Conservation (phyloP, 2,113 vertebrate genomes). For the Colossoma macropomum region DNA sequence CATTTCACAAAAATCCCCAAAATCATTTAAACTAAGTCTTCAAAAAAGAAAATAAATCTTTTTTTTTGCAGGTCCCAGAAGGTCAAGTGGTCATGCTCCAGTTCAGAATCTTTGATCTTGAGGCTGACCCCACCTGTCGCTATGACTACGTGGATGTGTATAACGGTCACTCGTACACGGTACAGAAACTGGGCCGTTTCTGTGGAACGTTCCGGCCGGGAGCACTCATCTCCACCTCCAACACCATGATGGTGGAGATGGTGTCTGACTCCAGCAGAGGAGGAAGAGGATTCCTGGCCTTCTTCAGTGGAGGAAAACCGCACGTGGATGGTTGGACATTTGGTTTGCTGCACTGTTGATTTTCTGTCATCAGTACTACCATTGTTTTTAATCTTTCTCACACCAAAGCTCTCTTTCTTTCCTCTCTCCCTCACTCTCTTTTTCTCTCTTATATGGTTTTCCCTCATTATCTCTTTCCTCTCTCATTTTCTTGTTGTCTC, state of each 20-base stretch:
- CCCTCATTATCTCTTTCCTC: too few relatives aligned
- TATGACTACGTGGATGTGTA: conserved; percentile 88
- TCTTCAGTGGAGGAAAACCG: conserved; percentile 83
- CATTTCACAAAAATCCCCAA: not conserved
- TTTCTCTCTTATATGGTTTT: conserved; percentile 49
- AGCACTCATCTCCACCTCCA: conserved; percentile 84
- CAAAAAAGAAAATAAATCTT: not conserved
- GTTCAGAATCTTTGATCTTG: conserved; percentile 89
- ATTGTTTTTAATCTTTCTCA: not conserved
- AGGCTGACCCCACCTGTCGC: conserved; percentile 86
- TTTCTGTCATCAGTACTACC: conserved; percentile 52
- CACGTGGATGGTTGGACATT: conserved; percentile 79
- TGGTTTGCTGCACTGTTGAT: conserved; percentile 33
- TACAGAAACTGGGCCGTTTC: conserved; percentile 86
- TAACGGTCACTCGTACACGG: conserved; percentile 79
- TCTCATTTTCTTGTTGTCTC: too few relatives aligned
- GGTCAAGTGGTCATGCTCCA: conserved; percentile 87
- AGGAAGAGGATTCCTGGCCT: conserved; percentile 85
- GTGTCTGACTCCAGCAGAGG: conserved; percentile 78
- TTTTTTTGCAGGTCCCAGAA: conserved; percentile 82
- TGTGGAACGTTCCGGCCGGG: conserved; percentile 91
- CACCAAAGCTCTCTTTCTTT: not conserved
- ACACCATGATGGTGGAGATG: conserved; percentile 89
- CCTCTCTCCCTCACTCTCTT: conserved; percentile 36
- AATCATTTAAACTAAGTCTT: not conserved